These are phyloP conservation scores for Macrobrachium nipponense DNA, from an alignment of 1,140 invertebrate species.

Conservation along the genomic window DNA sequence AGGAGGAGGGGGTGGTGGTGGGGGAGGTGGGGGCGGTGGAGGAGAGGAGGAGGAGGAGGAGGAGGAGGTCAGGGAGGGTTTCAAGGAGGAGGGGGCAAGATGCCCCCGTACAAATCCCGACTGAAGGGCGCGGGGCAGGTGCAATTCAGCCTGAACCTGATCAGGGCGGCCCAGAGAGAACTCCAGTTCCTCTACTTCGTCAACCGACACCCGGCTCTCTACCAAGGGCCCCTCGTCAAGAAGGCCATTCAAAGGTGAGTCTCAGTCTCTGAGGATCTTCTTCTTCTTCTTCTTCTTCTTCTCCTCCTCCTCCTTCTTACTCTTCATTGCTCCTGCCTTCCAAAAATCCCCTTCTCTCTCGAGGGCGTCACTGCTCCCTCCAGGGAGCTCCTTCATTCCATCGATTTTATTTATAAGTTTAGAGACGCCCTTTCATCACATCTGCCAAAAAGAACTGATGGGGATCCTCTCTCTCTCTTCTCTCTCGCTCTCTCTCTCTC, in stretches of 20 bases:
- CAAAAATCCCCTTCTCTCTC: no score
- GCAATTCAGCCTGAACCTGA: constrained; percentile 51
- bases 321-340: no score
- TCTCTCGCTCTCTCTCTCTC: no score
- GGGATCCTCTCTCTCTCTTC: background rate
- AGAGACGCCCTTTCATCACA: no score
- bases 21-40: constrained; percentile 6
- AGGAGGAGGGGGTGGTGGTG: background rate
- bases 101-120: constrained; percentile 12
- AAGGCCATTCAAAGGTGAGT: constrained; percentile 55
- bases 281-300: no score
- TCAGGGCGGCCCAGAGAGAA: constrained; percentile 55
- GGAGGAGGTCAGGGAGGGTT: constrained; percentile 37
- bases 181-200: constrained; percentile 59
- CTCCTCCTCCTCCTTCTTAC: no score
- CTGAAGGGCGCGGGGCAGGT: constrained; percentile 48
- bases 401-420: no score
- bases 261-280: background rate
- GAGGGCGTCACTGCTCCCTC: no score
- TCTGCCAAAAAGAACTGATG: no score
- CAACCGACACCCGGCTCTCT: constrained; percentile 56
- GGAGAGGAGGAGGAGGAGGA: constrained; percentile 16
- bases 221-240: constrained; percentile 51
- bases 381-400: no score
- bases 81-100: constrained; percentile 24